Percentiles rank a stretch among this genome's conserved stretches.
phyloP scores from a whole-genome alignment of 2,113 vertebrate genomes.

The Helogale parvula region DNA sequence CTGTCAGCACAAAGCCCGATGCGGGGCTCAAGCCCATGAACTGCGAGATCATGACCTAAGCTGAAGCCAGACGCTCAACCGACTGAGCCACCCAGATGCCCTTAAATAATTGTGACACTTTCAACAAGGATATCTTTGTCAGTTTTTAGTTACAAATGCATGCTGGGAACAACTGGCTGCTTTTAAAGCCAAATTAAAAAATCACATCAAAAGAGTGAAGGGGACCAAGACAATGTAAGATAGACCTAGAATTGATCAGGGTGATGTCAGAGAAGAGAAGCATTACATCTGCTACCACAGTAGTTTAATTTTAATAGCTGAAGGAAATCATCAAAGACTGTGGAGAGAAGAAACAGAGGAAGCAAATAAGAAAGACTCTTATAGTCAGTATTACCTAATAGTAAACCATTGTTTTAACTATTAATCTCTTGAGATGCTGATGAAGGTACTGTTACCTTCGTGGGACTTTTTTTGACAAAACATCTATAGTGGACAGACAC shows the following conservation, averaged over 20 bases:
- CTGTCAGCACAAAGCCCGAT: too few species aligned
- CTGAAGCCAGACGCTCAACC: too few species aligned
- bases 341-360: background rate
- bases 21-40: too few species aligned
- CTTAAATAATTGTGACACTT: background rate
- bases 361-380: background rate
- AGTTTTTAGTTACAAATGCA: background rate
- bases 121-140: background rate
- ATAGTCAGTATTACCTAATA: background rate
- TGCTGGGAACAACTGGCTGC: background rate
- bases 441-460: background rate
- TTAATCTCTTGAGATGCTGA: background rate
- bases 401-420: background rate
- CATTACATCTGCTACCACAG: background rate
- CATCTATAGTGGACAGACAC: background rate
- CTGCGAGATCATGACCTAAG: too few species aligned
- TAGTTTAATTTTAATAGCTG: background rate
- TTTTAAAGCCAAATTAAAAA: background rate
- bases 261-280: background rate
- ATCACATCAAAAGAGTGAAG: background rate
- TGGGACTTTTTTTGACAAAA: background rate
- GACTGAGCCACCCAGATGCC: too few species aligned
- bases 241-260: background rate
- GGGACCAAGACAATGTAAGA: background rate
- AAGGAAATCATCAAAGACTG: background rate